These are phyloP conservation scores for Watersipora subatra DNA, from an alignment of 1,140 invertebrate species.

Conservation along the genomic window DNA sequence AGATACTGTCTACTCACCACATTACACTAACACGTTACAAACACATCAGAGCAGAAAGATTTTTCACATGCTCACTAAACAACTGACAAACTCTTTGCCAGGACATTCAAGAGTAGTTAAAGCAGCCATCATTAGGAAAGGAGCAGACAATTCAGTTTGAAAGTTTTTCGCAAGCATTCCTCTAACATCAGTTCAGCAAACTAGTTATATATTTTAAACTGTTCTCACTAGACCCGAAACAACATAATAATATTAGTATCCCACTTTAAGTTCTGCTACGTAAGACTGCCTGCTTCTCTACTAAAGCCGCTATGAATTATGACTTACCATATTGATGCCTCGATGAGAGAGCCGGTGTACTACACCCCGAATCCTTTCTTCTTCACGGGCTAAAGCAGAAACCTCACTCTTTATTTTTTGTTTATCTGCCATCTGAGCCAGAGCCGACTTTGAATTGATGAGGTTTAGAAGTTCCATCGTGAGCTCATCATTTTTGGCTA, in stretches of 20 bases:
- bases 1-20: too few relatives aligned
- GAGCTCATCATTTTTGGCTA: constrained; percentile 30
- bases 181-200: too few relatives aligned
- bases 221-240: too few relatives aligned
- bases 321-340: not conserved
- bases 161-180: too few relatives aligned
- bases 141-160: too few relatives aligned
- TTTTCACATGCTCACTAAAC: too few relatives aligned
- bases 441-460: constrained; percentile 31
- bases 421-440: constrained; percentile 23
- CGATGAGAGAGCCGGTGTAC: constrained; percentile 17
- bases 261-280: not conserved
- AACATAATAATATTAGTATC: not conserved
- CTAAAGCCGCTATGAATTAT: not conserved
- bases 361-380: constrained; percentile 27
- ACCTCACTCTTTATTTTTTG: not conserved
- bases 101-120: too few relatives aligned
- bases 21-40: too few relatives aligned
- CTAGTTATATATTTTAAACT: too few relatives aligned
- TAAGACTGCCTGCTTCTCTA: not conserved
- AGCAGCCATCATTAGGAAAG: too few relatives aligned
- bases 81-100: too few relatives aligned
- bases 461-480: constrained; percentile 34
- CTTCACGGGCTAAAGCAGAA: constrained; percentile 18
- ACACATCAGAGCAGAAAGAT: too few relatives aligned